Percentiles rank a stretch among this genome's conserved stretches.
Evolutionary conservation across 2,888 invertebrate genomes (phyloP).

Genomic region (Electrophaes corylata): DNA sequence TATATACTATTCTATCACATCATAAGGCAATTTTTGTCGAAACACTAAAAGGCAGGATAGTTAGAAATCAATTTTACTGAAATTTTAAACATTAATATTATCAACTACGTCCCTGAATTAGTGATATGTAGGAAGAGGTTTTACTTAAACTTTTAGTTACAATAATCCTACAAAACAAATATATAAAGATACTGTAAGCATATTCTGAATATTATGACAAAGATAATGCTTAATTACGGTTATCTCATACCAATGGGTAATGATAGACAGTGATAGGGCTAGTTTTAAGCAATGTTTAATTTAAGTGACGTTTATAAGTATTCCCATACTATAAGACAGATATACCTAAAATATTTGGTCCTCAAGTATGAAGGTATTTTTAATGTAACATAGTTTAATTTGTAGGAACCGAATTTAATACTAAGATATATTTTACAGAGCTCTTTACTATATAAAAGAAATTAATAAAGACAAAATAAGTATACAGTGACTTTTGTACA

Average conservation of each 20-base stretch:
- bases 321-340: not conserved
- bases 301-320: not conserved
- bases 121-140: not conserved
- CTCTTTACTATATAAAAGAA: constrained; percentile 55
- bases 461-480: constrained; percentile 39
- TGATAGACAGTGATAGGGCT: too few species aligned
- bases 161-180: too few species aligned
- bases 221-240: too few species aligned
- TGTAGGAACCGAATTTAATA: constrained; percentile 53
- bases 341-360: not conserved
- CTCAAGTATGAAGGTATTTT: not conserved
- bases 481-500: constrained; percentile 36
- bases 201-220: too few species aligned
- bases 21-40: constrained; percentile 57
- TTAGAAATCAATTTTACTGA: constrained; percentile 15
- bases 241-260: too few species aligned
- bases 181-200: too few species aligned
- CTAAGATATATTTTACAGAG: constrained; percentile 54
- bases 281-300: too few species aligned
- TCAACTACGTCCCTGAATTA: too few species aligned
- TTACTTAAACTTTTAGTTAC: too few species aligned
- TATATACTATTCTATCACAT: constrained; percentile 69
- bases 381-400: not conserved
- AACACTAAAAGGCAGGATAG: constrained; percentile 29
- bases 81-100: not conserved